These are phyloP conservation scores for Crenichthys baileyi DNA, from an alignment of 2,797 vertebrate species.

Conservation along the genomic window DNA sequence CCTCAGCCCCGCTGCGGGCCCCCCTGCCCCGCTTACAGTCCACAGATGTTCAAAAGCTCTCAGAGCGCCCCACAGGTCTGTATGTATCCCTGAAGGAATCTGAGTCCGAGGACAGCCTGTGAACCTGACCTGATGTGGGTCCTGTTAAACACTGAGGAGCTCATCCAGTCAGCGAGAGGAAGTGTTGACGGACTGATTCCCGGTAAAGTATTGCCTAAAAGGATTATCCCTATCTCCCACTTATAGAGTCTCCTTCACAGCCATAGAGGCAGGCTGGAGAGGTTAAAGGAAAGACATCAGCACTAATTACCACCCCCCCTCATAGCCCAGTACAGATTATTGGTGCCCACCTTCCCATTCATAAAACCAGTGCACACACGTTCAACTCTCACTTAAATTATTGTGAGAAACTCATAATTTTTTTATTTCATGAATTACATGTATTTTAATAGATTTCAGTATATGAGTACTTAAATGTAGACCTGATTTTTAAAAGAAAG, in stretches of 20 bases:
- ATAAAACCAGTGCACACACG: conserved; percentile 20
- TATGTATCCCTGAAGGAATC: conserved; percentile 16
- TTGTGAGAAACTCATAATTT: neutral
- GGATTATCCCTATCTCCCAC: conserved; percentile 73
- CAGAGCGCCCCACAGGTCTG: neutral
- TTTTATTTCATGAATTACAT: neutral
- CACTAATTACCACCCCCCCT: conserved; percentile 44
- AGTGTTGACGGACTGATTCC: conserved; percentile 54
- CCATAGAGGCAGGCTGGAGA: conserved; percentile 55
- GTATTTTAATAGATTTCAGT: neutral
- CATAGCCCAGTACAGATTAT: conserved; percentile 43
- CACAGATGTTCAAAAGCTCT: conserved; percentile 10
- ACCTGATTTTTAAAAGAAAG: neutral
- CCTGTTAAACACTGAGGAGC: conserved; percentile 38
- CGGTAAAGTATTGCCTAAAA: conserved; percentile 57
- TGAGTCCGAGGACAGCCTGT: neutral
- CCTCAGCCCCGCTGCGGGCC: neutral
- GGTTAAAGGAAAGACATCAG: conserved; percentile 38
- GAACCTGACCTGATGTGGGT: conserved; percentile 21
- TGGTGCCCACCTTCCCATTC: conserved; percentile 42
- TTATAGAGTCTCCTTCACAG: conserved; percentile 42
- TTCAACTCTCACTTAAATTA: neutral
- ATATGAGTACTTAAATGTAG: neutral
- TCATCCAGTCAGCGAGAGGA: conserved; percentile 56
- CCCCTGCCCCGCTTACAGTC: conserved; percentile 9